Evolutionary conservation across 2,888 invertebrate species (phyloP), one percentile per base, ranked within the genome.

Genomic region (Crematogaster levior): DNA sequence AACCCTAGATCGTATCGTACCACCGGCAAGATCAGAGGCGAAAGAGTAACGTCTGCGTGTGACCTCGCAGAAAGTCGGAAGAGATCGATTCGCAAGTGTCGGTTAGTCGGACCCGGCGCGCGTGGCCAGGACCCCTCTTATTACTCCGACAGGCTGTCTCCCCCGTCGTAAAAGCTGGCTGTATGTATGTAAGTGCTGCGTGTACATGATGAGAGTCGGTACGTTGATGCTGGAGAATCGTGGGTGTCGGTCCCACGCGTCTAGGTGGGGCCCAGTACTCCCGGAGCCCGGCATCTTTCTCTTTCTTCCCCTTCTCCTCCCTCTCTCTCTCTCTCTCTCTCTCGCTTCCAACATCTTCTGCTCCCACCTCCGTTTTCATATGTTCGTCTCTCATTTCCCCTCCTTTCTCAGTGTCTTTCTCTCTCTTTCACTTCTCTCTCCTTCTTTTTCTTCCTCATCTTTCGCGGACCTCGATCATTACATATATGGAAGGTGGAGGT

Each of bases 201-300:
- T 89, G 88, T 86, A 87, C 89, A 82, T 89, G 89, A 90, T 88
- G 90, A 90, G 90, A 90, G 86, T 89, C 88, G 90, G 89, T 89
- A 90, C 89, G 90, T 84, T 86, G 90, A 90, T 90, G 90, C 86
- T 18, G 82, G 83, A 87, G 90, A 51, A 89, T 92, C 93, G 94
- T 94, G 94, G 94, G 94, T 94, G 94, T 94, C 90, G 93, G 93
- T 94, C 94, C 94, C 94, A 94, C 94, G 94, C 94, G 93, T 91
- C 93, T 94, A 94, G 93, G 93, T 92, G 93, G 92, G 92, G 93
- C 93, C 91, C 89, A 15, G 82, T 85, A 86, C 90, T 91, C 90
- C 82, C 70, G 88, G 83, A 82, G 86, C 87, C 81, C 84, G 68
- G 18, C 37, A 63, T 75, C 81, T 85, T 70, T 82, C 84, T 65